These are phyloP conservation scores for Hydrozoanthus tunicans DNA, from an alignment of 64 coral and sea anemone genomes.

Conservation along the genomic window DNA sequence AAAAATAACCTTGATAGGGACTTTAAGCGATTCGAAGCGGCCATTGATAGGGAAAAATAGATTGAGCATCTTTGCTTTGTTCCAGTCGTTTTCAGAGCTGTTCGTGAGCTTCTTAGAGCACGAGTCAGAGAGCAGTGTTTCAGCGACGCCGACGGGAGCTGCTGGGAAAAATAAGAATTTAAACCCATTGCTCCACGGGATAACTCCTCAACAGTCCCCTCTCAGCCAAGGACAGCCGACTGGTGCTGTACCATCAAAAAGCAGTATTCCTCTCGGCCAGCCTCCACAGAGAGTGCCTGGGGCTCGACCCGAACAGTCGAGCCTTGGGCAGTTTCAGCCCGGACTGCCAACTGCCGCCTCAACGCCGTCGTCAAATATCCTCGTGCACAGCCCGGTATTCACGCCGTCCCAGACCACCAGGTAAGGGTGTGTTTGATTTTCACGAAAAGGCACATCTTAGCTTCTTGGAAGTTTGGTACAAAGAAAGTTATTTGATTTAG, in stretches of 20 bases:
- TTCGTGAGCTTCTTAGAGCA: constrained; percentile 89
- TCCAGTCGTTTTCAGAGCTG: constrained; percentile 87
- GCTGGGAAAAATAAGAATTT: not conserved
- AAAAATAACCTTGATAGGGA: too few relatives aligned
- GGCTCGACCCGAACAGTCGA: not conserved
- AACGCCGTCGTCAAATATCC: constrained; percentile 23
- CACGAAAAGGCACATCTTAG: not conserved
- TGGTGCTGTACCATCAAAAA: not conserved
- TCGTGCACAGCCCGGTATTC: not conserved
- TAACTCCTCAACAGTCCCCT: constrained; percentile 57
- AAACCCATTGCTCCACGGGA: constrained; percentile 76
- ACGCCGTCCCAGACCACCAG: not conserved
- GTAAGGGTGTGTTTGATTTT: not conserved
- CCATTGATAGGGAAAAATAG: too few relatives aligned
- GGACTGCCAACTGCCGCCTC: constrained; percentile 24
- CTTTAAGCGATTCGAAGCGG: too few relatives aligned
- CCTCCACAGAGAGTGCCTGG: not conserved
- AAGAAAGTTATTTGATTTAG: too few relatives aligned
- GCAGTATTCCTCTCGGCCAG: not conserved
- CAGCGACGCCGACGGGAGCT: not conserved
- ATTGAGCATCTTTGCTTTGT: not conserved
- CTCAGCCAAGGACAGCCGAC: constrained; percentile 26
- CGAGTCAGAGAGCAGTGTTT: constrained; percentile 65
- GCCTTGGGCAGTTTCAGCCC: not conserved
- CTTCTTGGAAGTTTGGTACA: not conserved